phyloP scores from a whole-genome alignment of 2,113 vertebrate species.

The Trematomus loennbergii region DNA sequence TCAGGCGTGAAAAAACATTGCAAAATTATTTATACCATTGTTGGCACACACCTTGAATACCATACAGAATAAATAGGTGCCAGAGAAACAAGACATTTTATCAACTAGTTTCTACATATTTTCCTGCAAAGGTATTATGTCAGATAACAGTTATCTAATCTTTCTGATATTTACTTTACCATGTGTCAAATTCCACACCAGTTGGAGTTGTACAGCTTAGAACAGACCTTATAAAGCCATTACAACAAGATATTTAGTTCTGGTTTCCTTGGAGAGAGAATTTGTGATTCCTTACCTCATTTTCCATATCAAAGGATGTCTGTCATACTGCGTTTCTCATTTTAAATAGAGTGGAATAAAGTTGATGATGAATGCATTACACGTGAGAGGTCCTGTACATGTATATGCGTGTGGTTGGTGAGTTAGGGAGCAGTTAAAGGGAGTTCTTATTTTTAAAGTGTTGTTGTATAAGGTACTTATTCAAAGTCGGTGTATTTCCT shows the following conservation, averaged over 20 bases:
- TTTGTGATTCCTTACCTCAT: conserved; percentile 20
- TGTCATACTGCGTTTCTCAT: background rate
- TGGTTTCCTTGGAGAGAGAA: conserved; percentile 48
- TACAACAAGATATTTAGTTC: conserved; percentile 36
- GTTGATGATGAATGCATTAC: background rate
- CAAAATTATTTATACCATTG: background rate
- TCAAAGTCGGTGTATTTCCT: no score
- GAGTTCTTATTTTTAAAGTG: no score
- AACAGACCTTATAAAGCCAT: conserved; percentile 49
- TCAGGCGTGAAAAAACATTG: background rate
- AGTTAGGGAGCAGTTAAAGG: background rate
- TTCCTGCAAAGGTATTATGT: background rate
- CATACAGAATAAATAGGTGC: background rate
- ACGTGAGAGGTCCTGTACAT: background rate
- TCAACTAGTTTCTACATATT: conserved; percentile 1
- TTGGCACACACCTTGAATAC: background rate
- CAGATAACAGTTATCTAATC: conserved; percentile 42
- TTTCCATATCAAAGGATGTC: background rate
- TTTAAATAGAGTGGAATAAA: background rate
- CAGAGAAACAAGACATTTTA: background rate
- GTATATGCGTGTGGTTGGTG: background rate
- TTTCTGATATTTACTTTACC: conserved; percentile 27
- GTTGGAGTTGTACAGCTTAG: background rate
- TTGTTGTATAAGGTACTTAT: no score
- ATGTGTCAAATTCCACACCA: conserved; percentile 29